These are phyloP conservation scores for Actinostola sp. DNA, from an alignment of 92 coral and sea anemone genomes.

Conservation along the genomic window DNA sequence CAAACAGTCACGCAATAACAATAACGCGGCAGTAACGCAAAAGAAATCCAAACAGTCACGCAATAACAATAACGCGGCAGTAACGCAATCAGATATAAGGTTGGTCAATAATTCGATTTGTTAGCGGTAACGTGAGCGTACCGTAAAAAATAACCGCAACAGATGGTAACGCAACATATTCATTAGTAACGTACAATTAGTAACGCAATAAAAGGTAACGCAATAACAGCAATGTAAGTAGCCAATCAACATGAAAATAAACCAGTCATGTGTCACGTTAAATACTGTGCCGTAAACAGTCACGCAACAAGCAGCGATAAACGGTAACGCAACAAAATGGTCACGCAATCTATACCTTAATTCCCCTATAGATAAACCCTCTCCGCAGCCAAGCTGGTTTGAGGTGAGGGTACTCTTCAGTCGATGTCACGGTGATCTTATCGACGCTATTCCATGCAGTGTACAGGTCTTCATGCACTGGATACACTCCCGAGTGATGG, in stretches of 20 bases:
- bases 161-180: not conserved
- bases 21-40: not conserved
- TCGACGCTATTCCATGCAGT: conserved; percentile 86
- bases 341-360: conserved; percentile 59
- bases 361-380: conserved; percentile 86
- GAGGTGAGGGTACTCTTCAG: conserved; percentile 96
- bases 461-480: conserved; percentile 92
- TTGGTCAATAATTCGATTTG: too few relatives aligned
- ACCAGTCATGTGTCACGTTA: not conserved
- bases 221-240: too few relatives aligned
- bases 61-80: not conserved
- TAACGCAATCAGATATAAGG: too few relatives aligned
- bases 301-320: not conserved
- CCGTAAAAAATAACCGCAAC: not conserved
- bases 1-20: not conserved
- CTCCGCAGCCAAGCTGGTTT: conserved; percentile 96
- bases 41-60: not conserved
- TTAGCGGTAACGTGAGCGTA: not conserved
- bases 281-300: not conserved
- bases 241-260: too few relatives aligned
- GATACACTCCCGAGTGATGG: conserved; percentile 97
- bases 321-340: not conserved
- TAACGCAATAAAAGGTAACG: not conserved
- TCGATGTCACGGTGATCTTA: conserved; percentile 80
- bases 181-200: not conserved